These are phyloP conservation scores for Salmo trutta DNA, from an alignment of 2,797 vertebrate genomes.

Conservation along the genomic window DNA sequence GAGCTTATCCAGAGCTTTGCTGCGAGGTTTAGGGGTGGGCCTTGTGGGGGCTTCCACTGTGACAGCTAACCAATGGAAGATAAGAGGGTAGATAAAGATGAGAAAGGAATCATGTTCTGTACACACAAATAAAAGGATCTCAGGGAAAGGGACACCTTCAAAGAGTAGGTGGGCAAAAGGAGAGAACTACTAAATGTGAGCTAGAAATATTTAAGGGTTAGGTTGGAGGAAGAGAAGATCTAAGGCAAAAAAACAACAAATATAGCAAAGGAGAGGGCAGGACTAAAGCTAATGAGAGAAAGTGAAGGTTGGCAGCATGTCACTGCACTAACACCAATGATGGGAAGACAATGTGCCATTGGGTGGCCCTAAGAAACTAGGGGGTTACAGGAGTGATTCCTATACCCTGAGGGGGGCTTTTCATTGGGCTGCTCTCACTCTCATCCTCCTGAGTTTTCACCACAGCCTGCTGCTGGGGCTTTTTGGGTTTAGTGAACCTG, in stretches of 20 bases:
- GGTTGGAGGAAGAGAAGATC: neutral
- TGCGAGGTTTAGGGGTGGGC: slow-evolving; percentile 67
- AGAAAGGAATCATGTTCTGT: slow-evolving; percentile 18
- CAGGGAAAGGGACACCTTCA: neutral
- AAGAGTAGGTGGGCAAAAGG: neutral
- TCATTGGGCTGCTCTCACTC: slow-evolving; percentile 40
- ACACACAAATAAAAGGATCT: neutral
- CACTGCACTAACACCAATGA: neutral
- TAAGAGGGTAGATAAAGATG: neutral
- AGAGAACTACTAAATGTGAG: neutral
- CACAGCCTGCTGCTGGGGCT: slow-evolving; percentile 55
- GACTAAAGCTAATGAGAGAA: neutral
- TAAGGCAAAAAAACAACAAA: too few species aligned
- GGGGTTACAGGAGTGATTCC: neutral
- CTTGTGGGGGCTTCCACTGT: slow-evolving; percentile 44
- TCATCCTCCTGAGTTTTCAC: slow-evolving; percentile 46
- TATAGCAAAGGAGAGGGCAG: neutral
- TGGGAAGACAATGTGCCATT: neutral
- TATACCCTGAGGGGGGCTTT: slow-evolving; percentile 65
- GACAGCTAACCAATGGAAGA: slow-evolving; percentile 47
- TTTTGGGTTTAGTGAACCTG: slow-evolving; percentile 76
- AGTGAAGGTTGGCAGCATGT: neutral
- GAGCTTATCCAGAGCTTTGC: slow-evolving; percentile 66
- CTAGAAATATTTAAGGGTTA: neutral
- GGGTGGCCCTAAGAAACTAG: neutral